Conservation (phyloP, 1,140 invertebrate genomes). For the Diorhabda elongata region DNA sequence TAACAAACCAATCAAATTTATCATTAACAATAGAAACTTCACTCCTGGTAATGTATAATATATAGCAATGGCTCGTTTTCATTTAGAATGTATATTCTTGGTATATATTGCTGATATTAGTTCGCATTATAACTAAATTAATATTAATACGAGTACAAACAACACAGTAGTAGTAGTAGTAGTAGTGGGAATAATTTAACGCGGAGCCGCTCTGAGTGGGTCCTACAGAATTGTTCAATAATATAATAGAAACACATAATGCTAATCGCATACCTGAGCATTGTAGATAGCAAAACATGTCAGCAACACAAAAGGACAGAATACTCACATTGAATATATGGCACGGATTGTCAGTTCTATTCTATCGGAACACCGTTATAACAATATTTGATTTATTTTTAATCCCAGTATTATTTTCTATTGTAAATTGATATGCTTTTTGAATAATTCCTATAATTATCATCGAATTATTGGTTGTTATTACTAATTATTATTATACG, state of each 20-base stretch:
- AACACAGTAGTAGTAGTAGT: conserved; percentile 5
- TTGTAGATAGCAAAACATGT: conserved; percentile 19
- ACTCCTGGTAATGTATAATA: conserved; percentile 12
- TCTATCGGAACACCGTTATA: conserved; percentile 14
- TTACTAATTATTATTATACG: too few species aligned
- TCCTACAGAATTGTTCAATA: conserved; percentile 14
- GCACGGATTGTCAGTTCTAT: conserved; percentile 8
- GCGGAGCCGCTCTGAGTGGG: conserved; percentile 2
- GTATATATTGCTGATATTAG: conserved; percentile 12
- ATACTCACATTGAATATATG: conserved; percentile 13
- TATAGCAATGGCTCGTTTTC: conserved; percentile 17
- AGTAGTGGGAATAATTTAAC: not conserved
- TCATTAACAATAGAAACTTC: conserved; percentile 5
- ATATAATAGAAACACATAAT: conserved; percentile 18
- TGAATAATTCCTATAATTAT: not conserved
- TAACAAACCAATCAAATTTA: not conserved
- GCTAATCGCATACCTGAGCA: conserved; percentile 15
- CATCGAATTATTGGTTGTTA: not conserved
- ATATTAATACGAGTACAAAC: conserved; percentile 21
- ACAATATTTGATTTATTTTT: conserved; percentile 20
- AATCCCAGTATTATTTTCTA: conserved; percentile 17
- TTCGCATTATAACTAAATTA: conserved; percentile 20
- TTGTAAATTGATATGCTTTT: conserved; percentile 5
- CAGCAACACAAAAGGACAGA: conserved; percentile 18
- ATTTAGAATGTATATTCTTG: conserved; percentile 19